Base-by-base conservation (phyloP, 2,888 invertebrate species). In the Galeruca laticollis region DNA sequence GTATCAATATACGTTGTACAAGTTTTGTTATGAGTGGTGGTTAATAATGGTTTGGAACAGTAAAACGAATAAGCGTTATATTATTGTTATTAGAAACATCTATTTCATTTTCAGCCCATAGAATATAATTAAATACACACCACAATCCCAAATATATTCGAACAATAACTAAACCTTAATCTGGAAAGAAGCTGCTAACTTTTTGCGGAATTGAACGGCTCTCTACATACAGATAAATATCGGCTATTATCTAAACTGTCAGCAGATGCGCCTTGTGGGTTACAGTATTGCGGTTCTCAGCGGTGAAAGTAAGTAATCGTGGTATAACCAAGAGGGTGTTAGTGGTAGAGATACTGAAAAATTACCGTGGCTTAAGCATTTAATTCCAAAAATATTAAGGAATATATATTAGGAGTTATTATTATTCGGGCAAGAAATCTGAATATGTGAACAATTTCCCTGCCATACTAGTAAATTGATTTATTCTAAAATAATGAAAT, bases 171-270 rank as follows among this genome's bases (percentile, higher is more conserved):
- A 57, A 72, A 63, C 68, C 69, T 63, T 69, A 72, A 74, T 71
- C 64, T 60, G 71, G 68, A 74, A 76, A 75, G 72, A 76, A 78
- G 76, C 76, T 76, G 75, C 76, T 75, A 76, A 77, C 72, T 77
- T 76, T 76, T 76, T 76, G 71, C 69, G 35, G 73, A 69, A 76
- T 78, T 77, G 77, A 77, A 76, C 71, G 73, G 73, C 78, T 72
- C 77, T 78, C 77, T 77, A 77, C 77, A 78, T 78, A 74, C 70
- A 76, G 78, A 77, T 79, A 79, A 79, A 77, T 79, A 75, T 73
- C 73, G 78, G 79, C 78, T 78, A 78, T 79, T 79, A 79, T 77
- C 77, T 77, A 73, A 76, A 74, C 75, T 78, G 79, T 78, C 77
- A 79, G 76, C 78, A 79, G 78, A 75, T 78, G 79, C 70, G 33